A percentile compares a stretch with the other conserved stretches of the same genome.
Evolutionary conservation across 1,140 invertebrate genomes (phyloP).

Genomic region (Steinernema khuongi): DNA sequence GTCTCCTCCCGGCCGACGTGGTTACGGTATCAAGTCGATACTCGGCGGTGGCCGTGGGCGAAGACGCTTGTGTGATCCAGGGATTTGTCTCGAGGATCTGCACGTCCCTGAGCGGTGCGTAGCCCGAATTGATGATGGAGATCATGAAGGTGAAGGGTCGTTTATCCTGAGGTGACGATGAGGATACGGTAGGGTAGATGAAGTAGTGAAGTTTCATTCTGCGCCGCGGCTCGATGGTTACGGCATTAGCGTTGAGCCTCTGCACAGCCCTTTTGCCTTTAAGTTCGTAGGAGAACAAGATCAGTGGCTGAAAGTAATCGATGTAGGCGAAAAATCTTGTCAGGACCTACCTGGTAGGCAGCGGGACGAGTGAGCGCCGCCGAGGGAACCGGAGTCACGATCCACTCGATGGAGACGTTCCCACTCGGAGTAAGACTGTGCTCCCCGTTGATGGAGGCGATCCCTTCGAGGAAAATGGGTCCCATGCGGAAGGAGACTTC

Average conservation of each 20-base stretch:
- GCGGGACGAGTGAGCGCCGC: background rate
- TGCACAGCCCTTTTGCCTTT: background rate
- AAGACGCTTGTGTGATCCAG: background rate
- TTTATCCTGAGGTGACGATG: background rate
- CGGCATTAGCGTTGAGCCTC: background rate
- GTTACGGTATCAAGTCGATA: background rate
- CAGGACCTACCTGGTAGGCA: background rate
- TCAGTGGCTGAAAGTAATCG: background rate
- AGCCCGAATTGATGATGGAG: background rate
- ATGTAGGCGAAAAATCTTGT: background rate
- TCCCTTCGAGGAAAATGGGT: background rate
- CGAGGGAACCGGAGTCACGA: background rate
- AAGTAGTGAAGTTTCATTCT: slow-evolving; percentile 3
- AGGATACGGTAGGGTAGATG: background rate
- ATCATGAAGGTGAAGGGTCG: slow-evolving; percentile 8
- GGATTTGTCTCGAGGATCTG: background rate
- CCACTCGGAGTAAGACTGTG: background rate
- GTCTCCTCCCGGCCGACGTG: background rate
- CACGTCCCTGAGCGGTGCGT: background rate
- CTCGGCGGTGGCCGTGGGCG: background rate
- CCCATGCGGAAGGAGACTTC: slow-evolving; percentile 1
- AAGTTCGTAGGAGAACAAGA: slow-evolving; percentile 2
- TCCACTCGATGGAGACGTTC: background rate
- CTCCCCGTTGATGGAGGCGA: background rate
- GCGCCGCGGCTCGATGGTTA: background rate